Percentiles rank a stretch among this genome's conserved stretches.
Conservation (phyloP, 2,113 vertebrate genomes). For the Crotalus viridis region DNA sequence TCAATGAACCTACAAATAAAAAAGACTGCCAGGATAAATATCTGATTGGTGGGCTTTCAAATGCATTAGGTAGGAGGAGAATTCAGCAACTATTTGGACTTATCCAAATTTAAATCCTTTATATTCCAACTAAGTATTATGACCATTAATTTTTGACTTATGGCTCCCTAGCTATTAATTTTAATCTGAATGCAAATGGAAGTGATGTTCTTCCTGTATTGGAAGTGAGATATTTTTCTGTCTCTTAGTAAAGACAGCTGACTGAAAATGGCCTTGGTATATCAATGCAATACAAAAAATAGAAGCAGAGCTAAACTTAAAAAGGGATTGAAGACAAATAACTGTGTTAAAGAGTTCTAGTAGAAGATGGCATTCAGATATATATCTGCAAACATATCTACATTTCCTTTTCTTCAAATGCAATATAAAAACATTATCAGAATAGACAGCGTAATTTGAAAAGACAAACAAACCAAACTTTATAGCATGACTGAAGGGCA, state of each 20-base stretch:
- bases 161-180: background rate
- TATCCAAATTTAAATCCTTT: background rate
- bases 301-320: background rate
- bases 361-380: background rate
- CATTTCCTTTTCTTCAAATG: background rate
- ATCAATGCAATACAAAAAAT: background rate
- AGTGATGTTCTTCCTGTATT: background rate
- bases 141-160: background rate
- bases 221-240: background rate
- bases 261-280: background rate
- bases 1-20: background rate
- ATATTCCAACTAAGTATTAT: background rate
- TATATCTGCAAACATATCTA: background rate
- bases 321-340: background rate
- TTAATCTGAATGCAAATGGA: background rate
- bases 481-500: constrained; percentile 46
- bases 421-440: background rate
- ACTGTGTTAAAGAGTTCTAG: background rate
- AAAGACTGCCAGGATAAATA: background rate
- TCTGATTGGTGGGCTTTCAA: background rate
- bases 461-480: background rate
- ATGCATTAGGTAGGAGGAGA: background rate
- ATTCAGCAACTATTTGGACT: background rate
- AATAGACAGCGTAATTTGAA: background rate
- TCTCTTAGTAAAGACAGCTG: background rate